Base-by-base conservation (phyloP, 2,113 vertebrate genomes). In the Onychostoma macrolepis region DNA sequence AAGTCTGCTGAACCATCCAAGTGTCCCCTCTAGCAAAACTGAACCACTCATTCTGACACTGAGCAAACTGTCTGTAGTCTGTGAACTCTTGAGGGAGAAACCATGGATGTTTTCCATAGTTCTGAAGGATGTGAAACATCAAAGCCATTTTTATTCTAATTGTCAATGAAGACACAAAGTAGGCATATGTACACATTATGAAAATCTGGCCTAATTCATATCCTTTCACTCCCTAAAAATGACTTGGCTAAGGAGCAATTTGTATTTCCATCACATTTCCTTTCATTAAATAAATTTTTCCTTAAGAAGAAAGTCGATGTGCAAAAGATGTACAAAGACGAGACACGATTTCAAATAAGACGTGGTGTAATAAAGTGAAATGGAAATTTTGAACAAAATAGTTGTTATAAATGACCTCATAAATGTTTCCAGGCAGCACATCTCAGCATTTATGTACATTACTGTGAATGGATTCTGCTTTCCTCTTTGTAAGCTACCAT, bases 161-260 rank as follows among this genome's bases (percentile, higher is more conserved):
- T 41, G 71, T 24, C 38, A 74, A 13, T 43, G 38, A n/a, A 74
- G 38, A 43, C 71, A 45, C 41, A 5, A 45, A 61, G 30, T 24
- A 63, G 72, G 38, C 24, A 75, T 45, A 4, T 28, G 72, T 17
- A 81, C 56, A 10, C 12, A 1, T 38, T 30, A 26, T 43, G n/a
- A 63, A 83, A 83, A 17, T 45, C 80, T 82, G 43, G 41, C n/a
- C n/a, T 81, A 6, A 80, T 80, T 80, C 24, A 80, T 7, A 80
- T 41, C 78, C 24, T 41, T 80, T 61, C 53, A 80, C 19, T 61
- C 36, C 21, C n/a, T 80, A 11, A 33, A 81, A 80, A 65, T 9
- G 2, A 13, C 11, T 7, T 61, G 79, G 28, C 43, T 71, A 50
- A 50, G n/a, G 17, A 33, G 28, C 26, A 7, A 53, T 69, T 69